Conservation (phyloP, 2,797 vertebrate species). For the Champsocephalus esox region DNA sequence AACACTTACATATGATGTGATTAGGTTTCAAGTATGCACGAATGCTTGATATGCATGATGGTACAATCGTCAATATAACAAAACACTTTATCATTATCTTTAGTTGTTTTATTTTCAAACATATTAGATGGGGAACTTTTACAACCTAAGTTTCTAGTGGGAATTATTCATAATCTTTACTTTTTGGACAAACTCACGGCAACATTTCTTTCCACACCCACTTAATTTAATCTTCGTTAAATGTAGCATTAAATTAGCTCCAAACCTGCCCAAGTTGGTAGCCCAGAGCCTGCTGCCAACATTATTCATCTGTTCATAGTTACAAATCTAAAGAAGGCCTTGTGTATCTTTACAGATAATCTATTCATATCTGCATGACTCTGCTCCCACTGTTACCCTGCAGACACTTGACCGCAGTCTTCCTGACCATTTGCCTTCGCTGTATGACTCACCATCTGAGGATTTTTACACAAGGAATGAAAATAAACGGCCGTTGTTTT, state of each 20-base stretch:
- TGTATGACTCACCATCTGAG: slow-evolving; percentile 74
- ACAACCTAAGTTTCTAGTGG: background rate
- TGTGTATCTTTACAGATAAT: slow-evolving; percentile 32
- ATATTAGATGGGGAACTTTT: background rate
- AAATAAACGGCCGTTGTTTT: slow-evolving; percentile 77
- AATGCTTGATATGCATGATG: slow-evolving; percentile 3
- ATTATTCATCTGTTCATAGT: slow-evolving; percentile 26
- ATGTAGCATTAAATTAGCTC: slow-evolving; percentile 46
- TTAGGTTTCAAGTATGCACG: slow-evolving; percentile 10
- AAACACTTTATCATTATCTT: background rate
- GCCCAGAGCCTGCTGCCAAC: background rate
- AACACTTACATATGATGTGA: slow-evolving; percentile 32
- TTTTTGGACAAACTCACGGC: slow-evolving; percentile 15
- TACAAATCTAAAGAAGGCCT: slow-evolving; percentile 12
- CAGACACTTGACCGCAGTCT: slow-evolving; percentile 68
- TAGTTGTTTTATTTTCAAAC: slow-evolving; percentile 15
- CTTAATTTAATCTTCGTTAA: slow-evolving; percentile 33
- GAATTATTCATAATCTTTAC: slow-evolving; percentile 42
- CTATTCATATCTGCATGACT: slow-evolving; percentile 31
- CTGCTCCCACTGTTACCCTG: slow-evolving; percentile 39
- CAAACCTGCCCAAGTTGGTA: slow-evolving; percentile 3
- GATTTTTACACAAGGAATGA: slow-evolving; percentile 71
- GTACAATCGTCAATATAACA: background rate
- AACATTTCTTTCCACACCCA: slow-evolving; percentile 26
- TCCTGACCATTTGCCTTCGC: slow-evolving; percentile 61